These are phyloP conservation scores for Alitta virens DNA, from an alignment of 2,888 invertebrate genomes.

Conservation along the genomic window DNA sequence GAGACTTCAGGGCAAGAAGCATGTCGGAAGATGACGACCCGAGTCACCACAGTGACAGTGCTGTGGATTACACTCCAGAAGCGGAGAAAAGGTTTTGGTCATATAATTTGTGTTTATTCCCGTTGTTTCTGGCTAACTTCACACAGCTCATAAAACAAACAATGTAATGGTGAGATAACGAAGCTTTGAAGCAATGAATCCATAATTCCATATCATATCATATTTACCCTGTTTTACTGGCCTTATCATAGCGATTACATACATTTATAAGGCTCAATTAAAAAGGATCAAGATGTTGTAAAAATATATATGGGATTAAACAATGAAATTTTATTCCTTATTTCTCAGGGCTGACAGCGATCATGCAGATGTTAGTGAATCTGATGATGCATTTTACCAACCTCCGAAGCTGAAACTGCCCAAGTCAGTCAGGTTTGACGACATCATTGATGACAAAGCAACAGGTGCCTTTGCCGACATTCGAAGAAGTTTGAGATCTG, in stretches of 20 bases:
- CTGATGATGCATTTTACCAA: slow-evolving; percentile 13
- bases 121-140: too few relatives aligned
- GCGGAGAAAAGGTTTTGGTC: not conserved
- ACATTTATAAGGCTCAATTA: too few relatives aligned
- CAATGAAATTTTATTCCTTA: too few relatives aligned
- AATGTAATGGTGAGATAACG: too few relatives aligned
- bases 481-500: slow-evolving; percentile 18
- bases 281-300: too few relatives aligned
- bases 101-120: too few relatives aligned
- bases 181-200: too few relatives aligned
- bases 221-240: too few relatives aligned
- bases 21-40: slow-evolving; percentile 15
- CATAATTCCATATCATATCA: too few relatives aligned
- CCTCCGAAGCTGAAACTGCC: slow-evolving; percentile 7
- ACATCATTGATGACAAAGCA: slow-evolving; percentile 21
- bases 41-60: slow-evolving; percentile 25
- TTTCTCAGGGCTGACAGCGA: slow-evolving; percentile 4
- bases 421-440: slow-evolving; percentile 23
- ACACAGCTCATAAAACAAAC: too few relatives aligned
- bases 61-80: slow-evolving; percentile 17
- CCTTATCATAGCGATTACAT: too few relatives aligned
- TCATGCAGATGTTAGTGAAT: slow-evolving; percentile 13
- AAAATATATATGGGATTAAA: too few relatives aligned
- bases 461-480: slow-evolving; percentile 21
- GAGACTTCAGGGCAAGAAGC: not conserved